These are phyloP conservation scores for Oligia strigilis DNA, from an alignment of 2,888 invertebrate genomes.

Conservation along the genomic window DNA sequence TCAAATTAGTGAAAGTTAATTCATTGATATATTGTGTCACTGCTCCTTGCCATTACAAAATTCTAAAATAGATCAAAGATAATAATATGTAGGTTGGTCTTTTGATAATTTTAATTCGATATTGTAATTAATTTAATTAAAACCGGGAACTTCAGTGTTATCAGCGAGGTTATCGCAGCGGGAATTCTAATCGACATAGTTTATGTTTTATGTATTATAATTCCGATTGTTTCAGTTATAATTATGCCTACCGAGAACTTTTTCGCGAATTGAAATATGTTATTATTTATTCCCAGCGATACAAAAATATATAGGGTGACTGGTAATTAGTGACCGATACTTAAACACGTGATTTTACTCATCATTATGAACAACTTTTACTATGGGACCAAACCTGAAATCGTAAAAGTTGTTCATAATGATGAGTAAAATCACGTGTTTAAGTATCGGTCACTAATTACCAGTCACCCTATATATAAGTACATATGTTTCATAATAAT, in stretches of 20 bases:
- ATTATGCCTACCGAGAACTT: neutral
- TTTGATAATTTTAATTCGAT: constrained; percentile 39
- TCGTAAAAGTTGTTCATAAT: no score
- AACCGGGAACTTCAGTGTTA: constrained; percentile 62
- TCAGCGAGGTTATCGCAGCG: constrained; percentile 66
- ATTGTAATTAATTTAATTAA: constrained; percentile 56
- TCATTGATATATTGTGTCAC: constrained; percentile 69
- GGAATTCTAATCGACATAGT: constrained; percentile 56
- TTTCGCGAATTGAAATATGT: neutral
- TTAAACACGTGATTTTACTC: no score
- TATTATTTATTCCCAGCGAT: neutral
- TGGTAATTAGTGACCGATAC: no score
- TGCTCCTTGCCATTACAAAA: constrained; percentile 56
- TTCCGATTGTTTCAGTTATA: constrained; percentile 26
- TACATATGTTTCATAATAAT: neutral
- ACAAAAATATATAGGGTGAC: no score
- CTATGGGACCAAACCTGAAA: no score
- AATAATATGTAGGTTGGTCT: constrained; percentile 28
- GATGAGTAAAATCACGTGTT: no score
- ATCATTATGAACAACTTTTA: no score
- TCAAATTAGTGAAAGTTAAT: constrained; percentile 81
- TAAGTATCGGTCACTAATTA: no score
- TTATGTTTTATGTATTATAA: constrained; percentile 45
- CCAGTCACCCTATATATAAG: no score
- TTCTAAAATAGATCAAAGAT: constrained; percentile 58